These are phyloP conservation scores for Alouatta palliata DNA, from an alignment of 2,113 vertebrate genomes.

Conservation along the genomic window DNA sequence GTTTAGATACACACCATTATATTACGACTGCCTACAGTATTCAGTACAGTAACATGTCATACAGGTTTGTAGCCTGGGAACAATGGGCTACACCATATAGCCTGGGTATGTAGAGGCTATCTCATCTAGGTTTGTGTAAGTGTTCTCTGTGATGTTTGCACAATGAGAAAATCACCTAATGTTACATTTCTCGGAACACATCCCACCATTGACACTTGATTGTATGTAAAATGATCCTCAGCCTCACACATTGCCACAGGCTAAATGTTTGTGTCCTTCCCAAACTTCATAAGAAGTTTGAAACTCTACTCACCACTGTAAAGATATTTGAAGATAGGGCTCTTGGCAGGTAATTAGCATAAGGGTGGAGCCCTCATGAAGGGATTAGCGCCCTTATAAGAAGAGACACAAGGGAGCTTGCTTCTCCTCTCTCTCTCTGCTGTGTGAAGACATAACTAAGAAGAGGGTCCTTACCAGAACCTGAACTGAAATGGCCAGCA, in stretches of 20 bases:
- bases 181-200: neutral
- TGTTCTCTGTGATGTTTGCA: neutral
- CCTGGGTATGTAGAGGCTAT: neutral
- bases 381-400: neutral
- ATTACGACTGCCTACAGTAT: neutral
- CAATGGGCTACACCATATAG: neutral
- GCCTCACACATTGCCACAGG: neutral
- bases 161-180: neutral
- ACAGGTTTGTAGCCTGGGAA: neutral
- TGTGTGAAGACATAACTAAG: neutral
- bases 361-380: neutral
- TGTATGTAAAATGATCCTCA: neutral
- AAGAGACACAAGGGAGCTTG: neutral
- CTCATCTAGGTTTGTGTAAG: neutral
- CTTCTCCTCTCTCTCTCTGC: neutral
- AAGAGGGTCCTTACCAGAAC: neutral
- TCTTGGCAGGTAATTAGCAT: neutral
- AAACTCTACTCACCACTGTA: neutral
- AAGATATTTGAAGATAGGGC: neutral
- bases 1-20: neutral
- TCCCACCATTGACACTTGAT: neutral
- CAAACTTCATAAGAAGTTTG: neutral
- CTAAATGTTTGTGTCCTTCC: neutral
- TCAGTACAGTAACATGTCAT: neutral
- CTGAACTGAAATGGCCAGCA: neutral